Percentiles rank a stretch among this genome's conserved stretches.
phyloP scores from a whole-genome alignment of 1,140 invertebrate species.

The Cardiocondyla obscurior region DNA sequence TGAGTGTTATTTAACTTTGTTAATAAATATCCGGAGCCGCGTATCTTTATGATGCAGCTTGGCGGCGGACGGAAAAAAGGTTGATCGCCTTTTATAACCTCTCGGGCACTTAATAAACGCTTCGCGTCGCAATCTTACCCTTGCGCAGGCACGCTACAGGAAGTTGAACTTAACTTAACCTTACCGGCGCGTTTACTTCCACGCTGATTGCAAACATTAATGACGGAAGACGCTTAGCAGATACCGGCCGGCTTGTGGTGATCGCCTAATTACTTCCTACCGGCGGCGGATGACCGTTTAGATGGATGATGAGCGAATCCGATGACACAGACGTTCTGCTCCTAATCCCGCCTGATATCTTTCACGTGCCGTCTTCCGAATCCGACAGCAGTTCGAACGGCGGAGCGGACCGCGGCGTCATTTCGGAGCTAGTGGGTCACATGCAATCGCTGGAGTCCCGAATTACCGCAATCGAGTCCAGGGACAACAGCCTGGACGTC shows the following conservation, averaged over 20 bases:
- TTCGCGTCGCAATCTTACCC: not conserved
- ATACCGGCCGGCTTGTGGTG: not conserved
- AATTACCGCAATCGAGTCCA: slow-evolving; percentile 83
- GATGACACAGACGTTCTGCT: slow-evolving; percentile 92
- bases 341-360: slow-evolving; percentile 90
- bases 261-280: slow-evolving; percentile 22
- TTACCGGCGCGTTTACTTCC: not conserved
- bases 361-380: slow-evolving; percentile 84
- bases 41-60: not conserved
- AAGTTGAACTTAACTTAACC: not conserved
- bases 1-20: slow-evolving; percentile 38
- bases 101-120: not conserved
- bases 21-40: not conserved
- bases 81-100: not conserved
- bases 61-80: not conserved
- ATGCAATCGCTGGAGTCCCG: slow-evolving; percentile 86
- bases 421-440: slow-evolving; percentile 87
- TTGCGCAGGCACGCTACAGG: not conserved
- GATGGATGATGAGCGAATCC: slow-evolving; percentile 90
- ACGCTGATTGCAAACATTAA: not conserved
- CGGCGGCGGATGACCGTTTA: slow-evolving; percentile 53
- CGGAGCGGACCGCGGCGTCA: slow-evolving; percentile 80
- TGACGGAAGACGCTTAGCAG: not conserved
- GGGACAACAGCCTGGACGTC: slow-evolving; percentile 74
- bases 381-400: slow-evolving; percentile 83